These are phyloP conservation scores for Mystacornis crossleyi DNA, from an alignment of 2,113 vertebrate genomes.

Conservation along the genomic window DNA sequence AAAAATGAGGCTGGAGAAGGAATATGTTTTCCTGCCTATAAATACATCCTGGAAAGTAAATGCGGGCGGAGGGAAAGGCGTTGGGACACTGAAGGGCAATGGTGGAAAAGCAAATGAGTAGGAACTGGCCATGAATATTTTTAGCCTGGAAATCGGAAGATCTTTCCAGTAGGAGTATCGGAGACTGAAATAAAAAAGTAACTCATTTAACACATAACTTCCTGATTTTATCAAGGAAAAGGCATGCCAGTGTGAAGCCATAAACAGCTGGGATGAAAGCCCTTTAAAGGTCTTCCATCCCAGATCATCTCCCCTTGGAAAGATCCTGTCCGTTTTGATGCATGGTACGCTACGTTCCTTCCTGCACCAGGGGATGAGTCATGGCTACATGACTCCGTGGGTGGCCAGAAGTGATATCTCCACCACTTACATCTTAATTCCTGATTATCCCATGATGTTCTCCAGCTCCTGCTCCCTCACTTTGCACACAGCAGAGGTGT, in stretches of 20 bases:
- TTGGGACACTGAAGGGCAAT: neutral
- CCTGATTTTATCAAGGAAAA: neutral
- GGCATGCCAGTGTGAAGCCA: neutral
- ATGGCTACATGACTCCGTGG: slow-evolving; percentile 56
- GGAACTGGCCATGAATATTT: slow-evolving; percentile 28
- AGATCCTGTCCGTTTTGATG: slow-evolving; percentile 46
- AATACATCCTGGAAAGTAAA: slow-evolving; percentile 15
- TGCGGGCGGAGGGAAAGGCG: neutral
- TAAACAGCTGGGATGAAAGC: neutral
- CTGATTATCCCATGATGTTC: slow-evolving; percentile 59
- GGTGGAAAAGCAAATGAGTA: slow-evolving; percentile 19
- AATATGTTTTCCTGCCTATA: slow-evolving; percentile 26
- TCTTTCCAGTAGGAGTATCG: slow-evolving; percentile 22
- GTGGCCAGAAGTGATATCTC: slow-evolving; percentile 62
- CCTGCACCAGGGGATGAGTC: slow-evolving; percentile 62
- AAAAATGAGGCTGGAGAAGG: neutral
- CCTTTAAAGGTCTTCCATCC: neutral
- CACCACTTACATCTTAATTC: slow-evolving; percentile 47
- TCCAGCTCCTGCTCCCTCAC: neutral
- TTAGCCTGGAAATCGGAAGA: slow-evolving; percentile 36
- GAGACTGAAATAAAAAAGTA: neutral
- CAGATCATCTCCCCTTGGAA: neutral
- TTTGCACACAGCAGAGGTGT: neutral
- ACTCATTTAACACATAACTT: neutral
- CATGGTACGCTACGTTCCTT: neutral